Base-by-base conservation (phyloP, 2,113 vertebrate species). In the Oreotragus oreotragus region DNA sequence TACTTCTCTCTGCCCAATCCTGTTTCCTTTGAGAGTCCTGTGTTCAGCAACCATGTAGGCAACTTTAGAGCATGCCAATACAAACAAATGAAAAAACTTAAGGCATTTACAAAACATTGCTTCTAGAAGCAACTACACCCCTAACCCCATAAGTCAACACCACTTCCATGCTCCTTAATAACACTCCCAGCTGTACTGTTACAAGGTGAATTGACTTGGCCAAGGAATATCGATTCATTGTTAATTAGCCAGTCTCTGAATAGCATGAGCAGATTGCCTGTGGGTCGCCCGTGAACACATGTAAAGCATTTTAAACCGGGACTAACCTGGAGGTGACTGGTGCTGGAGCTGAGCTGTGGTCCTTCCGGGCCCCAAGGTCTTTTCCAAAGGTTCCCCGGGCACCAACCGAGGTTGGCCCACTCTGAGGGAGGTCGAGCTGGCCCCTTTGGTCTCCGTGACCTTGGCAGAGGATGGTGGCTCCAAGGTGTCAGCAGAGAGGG, bases 321-420 rank as follows among this genome's bases (percentile, higher is more conserved):
- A 99, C 99, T 99, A 87, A 99, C 99, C 99, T 99, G 98, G 92
- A 95, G 95, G 94, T 66, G 96, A 96, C 91, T 76, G 96, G 86
- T 97, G 93, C 77, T 97, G 98, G 5, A 90, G 57, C 57, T 13
- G 88, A 91, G 94, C 5, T 85, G 90, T 45, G 53, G 58, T 43
- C 97, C 97, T 99, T 86, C 97, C 98, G n/a, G 97, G 96, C 62
- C 89, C 58, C 76, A 49, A 3, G 0, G 14, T 88, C 97, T 97
- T 99, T 92, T 98, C 98, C 84, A 92, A 98, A 80, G 58, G 13
- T 23, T 98, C 98, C 79, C 90, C 86, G 88, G 97, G 21, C 27
- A 81, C 87, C 95, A 53, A 73, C 88, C 79, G 97, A 62, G 96
- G 97, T 47, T 97, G 98, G 88, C 97, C 96, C 79, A 93, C 86